phyloP scores from a whole-genome alignment of 2,888 invertebrate genomes.

The Oasisia sp. region DNA sequence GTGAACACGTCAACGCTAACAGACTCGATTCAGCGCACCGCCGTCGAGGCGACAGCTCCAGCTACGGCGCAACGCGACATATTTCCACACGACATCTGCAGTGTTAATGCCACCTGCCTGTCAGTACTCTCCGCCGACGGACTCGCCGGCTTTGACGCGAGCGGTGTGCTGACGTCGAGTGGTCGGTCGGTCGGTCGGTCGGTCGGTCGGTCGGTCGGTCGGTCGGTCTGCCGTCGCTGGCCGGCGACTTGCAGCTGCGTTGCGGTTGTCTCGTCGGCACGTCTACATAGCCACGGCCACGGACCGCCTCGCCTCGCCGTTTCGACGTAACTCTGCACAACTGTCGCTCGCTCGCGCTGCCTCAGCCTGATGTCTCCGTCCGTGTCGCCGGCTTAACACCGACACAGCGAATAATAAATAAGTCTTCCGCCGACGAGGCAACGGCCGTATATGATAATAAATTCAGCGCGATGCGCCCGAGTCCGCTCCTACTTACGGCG shows the following conservation, averaged over 20 bases:
- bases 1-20: not conserved
- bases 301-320: not conserved
- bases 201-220: no score
- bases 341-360: not conserved
- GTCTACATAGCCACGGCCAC: not conserved
- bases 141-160: not conserved
- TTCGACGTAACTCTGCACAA: not conserved
- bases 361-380: not conserved
- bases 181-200: not conserved
- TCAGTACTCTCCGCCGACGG: not conserved
- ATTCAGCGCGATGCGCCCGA: not conserved
- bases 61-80: not conserved
- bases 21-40: not conserved
- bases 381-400: not conserved
- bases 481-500: not conserved
- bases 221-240: not conserved
- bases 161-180: not conserved
- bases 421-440: not conserved
- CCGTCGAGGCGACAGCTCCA: not conserved
- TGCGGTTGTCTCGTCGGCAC: not conserved
- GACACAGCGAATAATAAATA: conserved; percentile 13
- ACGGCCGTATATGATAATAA: conserved; percentile 17
- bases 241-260: not conserved
- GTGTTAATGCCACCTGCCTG: not conserved
- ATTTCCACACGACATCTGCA: not conserved